Conservation (phyloP, 2,113 vertebrate species). For the Tachycineta bicolor region DNA sequence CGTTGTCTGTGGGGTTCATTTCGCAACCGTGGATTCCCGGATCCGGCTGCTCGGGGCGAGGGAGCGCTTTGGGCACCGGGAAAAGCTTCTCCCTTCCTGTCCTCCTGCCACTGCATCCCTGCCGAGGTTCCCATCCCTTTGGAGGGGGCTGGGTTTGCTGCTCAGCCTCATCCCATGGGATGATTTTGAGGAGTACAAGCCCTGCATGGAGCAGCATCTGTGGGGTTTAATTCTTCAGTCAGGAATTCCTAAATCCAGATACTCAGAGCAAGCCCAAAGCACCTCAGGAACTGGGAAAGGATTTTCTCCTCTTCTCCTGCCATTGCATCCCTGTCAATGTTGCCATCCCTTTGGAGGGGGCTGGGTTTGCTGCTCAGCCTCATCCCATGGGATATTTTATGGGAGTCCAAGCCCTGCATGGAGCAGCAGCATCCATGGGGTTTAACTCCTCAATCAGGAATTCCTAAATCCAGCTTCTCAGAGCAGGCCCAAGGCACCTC, state of each 20-base stretch:
- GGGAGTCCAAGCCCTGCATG: too few relatives aligned
- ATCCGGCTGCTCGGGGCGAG: neutral
- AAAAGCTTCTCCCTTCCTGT: neutral
- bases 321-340: too few relatives aligned
- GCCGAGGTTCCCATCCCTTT: too few relatives aligned
- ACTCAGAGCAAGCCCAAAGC: neutral
- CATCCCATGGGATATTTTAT: too few relatives aligned
- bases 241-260: neutral
- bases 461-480: too few relatives aligned
- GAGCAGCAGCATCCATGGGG: too few relatives aligned
- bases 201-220: neutral
- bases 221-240: neutral
- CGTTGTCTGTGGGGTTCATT: neutral
- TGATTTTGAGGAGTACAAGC: neutral
- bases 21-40: neutral
- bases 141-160: neutral
- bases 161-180: neutral
- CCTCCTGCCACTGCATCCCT: neutral
- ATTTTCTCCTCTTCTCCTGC: neutral
- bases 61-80: neutral
- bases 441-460: too few relatives aligned
- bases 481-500: too few relatives aligned
- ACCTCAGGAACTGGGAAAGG: neutral
- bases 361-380: too few relatives aligned
- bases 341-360: too few relatives aligned